phyloP scores from a whole-genome alignment of 30 jellyfish, hydroid and myxozoan genomes.

The Clytia hemisphaerica region DNA sequence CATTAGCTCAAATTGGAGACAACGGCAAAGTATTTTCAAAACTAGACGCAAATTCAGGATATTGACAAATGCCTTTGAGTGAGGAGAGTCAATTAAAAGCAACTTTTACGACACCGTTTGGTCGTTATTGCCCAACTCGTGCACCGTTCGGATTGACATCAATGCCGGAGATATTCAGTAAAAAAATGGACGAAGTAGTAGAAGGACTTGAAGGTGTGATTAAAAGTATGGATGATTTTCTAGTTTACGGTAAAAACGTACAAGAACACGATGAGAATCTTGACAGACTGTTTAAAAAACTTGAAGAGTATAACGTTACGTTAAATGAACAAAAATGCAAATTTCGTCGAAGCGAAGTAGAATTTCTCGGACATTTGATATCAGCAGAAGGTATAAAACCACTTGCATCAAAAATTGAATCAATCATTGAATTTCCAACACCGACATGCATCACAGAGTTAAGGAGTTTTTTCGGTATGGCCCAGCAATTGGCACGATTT shows the following conservation, averaged over 20 bases:
- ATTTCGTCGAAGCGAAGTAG: conserved; percentile 17
- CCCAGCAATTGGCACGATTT: neutral
- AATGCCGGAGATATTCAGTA: conserved; percentile 31
- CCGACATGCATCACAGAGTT: conserved; percentile 38
- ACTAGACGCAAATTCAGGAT: conserved; percentile 65
- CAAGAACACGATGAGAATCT: conserved; percentile 27
- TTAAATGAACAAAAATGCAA: conserved; percentile 31
- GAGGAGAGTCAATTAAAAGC: conserved; percentile 33
- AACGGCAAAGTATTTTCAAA: conserved; percentile 22
- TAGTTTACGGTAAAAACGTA: conserved; percentile 2
- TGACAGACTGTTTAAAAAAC: conserved; percentile 4
- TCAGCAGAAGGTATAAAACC: conserved; percentile 26
- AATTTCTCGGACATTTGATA: conserved; percentile 35
- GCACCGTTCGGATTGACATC: conserved; percentile 42
- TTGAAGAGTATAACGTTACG: conserved; percentile 6
- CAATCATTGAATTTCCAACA: conserved; percentile 15
- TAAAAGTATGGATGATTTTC: conserved; percentile 16
- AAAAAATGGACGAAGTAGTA: neutral
- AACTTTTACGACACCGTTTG: conserved; percentile 55
- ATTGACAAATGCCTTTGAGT: conserved; percentile 46
- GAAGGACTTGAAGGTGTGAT: conserved; percentile 23
- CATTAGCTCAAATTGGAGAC: conserved; percentile 21
- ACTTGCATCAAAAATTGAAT: conserved; percentile 4
- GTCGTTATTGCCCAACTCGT: conserved; percentile 37
- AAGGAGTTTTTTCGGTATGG: conserved; percentile 16